Conservation (phyloP, 2,888 invertebrate genomes). For the Ditula angustiorana region DNA sequence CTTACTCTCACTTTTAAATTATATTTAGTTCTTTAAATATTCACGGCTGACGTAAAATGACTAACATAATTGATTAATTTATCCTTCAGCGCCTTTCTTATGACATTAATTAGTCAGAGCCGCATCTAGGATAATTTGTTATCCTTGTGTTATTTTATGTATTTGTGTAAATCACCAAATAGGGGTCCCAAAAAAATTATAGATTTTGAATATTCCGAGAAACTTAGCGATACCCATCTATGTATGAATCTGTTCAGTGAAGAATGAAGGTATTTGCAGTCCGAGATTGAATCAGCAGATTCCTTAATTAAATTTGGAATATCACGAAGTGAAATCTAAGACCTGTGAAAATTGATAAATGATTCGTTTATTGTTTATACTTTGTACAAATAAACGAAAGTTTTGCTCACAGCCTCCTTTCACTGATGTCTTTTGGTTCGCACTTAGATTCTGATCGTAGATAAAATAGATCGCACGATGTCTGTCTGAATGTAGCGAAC, state of each 20-base stretch:
- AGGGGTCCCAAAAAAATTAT: not conserved
- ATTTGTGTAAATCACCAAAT: not conserved
- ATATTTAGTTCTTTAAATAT: slow-evolving; percentile 9
- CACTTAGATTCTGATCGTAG: slow-evolving; percentile 75
- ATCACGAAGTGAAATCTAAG: slow-evolving; percentile 68
- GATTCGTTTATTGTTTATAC: slow-evolving; percentile 80
- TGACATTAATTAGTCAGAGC: too few relatives aligned
- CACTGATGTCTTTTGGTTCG: slow-evolving; percentile 79
- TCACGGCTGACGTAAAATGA: too few relatives aligned
- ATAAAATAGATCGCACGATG: slow-evolving; percentile 82
- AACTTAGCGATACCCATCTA: not conserved
- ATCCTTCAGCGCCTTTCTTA: too few relatives aligned
- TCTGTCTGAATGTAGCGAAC: slow-evolving; percentile 64
- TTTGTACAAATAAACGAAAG: slow-evolving; percentile 78
- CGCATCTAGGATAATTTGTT: too few relatives aligned
- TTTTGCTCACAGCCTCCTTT: slow-evolving; percentile 77
- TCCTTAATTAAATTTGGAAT: slow-evolving; percentile 66
- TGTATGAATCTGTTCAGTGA: slow-evolving; percentile 6
- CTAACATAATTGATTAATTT: too few relatives aligned
- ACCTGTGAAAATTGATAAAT: slow-evolving; percentile 68
- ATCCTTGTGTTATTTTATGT: not conserved
- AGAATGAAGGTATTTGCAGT: slow-evolving; percentile 26
- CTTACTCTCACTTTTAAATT: slow-evolving; percentile 29
- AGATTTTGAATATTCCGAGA: not conserved
- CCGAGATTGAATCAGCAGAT: slow-evolving; percentile 56